phyloP scores from a whole-genome alignment of 1,140 invertebrate species.

The Drosophila sproati region DNA sequence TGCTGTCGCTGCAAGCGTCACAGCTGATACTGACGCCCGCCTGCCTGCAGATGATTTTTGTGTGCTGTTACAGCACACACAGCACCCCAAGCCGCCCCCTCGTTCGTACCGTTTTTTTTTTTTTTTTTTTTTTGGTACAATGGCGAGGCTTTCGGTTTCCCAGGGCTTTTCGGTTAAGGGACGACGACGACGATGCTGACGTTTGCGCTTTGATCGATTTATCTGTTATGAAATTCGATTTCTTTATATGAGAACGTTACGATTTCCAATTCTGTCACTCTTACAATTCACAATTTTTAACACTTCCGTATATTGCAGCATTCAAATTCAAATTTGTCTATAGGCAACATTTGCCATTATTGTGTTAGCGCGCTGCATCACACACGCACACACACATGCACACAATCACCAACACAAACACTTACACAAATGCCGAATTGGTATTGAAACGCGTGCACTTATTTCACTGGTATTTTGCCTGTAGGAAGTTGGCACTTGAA shows the following conservation, averaged over 20 bases:
- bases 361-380: constrained; percentile 45
- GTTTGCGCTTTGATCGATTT: constrained; percentile 72
- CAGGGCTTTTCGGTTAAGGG: constrained; percentile 46
- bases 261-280: constrained; percentile 8
- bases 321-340: constrained; percentile 65
- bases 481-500: constrained; percentile 39
- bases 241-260: constrained; percentile 32
- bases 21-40: constrained; percentile 54
- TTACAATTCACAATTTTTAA: constrained; percentile 12
- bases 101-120: not conserved
- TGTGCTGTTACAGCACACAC: constrained; percentile 44
- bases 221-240: constrained; percentile 69
- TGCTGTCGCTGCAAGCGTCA: constrained; percentile 38
- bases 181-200: constrained; percentile 24
- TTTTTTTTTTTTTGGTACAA: constrained; percentile 13
- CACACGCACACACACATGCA: constrained; percentile 19
- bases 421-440: constrained; percentile 41
- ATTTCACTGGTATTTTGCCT: constrained; percentile 28
- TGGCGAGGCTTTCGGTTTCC: constrained; percentile 50
- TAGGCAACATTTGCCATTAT: constrained; percentile 57
- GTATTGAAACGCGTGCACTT: constrained; percentile 41
- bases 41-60: constrained; percentile 54
- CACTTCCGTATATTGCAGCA: constrained; percentile 36
- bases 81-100: constrained; percentile 21
- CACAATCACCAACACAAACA: constrained; percentile 2